phyloP scores from a whole-genome alignment of 2,888 invertebrate species.

The Phortica magna region DNA sequence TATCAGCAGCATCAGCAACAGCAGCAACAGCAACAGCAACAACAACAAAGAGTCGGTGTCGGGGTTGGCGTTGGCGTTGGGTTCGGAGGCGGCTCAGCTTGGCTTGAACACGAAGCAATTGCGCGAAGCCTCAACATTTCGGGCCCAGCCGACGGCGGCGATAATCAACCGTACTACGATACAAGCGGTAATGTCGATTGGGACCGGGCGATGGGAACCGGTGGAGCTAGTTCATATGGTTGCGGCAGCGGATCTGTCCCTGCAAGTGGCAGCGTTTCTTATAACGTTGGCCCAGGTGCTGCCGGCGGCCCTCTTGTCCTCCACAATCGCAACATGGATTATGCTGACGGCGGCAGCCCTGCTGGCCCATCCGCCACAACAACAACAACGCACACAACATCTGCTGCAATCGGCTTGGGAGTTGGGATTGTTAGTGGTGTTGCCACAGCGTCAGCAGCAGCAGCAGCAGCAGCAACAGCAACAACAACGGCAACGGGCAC shows the following conservation, averaged over 20 bases:
- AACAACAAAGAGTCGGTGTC: slow-evolving; percentile 50
- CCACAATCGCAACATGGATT: slow-evolving; percentile 74
- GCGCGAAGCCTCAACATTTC: slow-evolving; percentile 66
- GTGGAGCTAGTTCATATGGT: slow-evolving; percentile 77
- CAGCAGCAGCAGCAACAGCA: slow-evolving; percentile 41
- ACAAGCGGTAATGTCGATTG: slow-evolving; percentile 76
- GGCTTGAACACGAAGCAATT: slow-evolving; percentile 70
- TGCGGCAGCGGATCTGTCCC: slow-evolving; percentile 73
- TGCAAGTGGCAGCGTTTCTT: slow-evolving; percentile 70
- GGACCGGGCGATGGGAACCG: slow-evolving; percentile 77
- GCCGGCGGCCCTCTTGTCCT: slow-evolving; percentile 65
- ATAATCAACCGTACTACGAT: slow-evolving; percentile 77
- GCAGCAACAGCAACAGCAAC: slow-evolving; percentile 46
- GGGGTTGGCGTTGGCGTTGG: slow-evolving; percentile 49
- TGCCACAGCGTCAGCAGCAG: slow-evolving; percentile 46
- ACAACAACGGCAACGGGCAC: slow-evolving; percentile 37
- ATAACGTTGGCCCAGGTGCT: slow-evolving; percentile 69
- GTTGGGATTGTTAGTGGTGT: slow-evolving; percentile 60
- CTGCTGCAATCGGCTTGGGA: slow-evolving; percentile 61
- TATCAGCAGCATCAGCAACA: slow-evolving; percentile 48
- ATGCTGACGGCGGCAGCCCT: slow-evolving; percentile 74
- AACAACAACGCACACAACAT: slow-evolving; percentile 61
- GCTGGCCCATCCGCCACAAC: slow-evolving; percentile 72
- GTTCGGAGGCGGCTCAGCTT: slow-evolving; percentile 37
- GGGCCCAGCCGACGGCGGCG: slow-evolving; percentile 69